These are phyloP conservation scores for Tragelaphus scriptus DNA, from an alignment of 2,113 vertebrate species.

Conservation along the genomic window DNA sequence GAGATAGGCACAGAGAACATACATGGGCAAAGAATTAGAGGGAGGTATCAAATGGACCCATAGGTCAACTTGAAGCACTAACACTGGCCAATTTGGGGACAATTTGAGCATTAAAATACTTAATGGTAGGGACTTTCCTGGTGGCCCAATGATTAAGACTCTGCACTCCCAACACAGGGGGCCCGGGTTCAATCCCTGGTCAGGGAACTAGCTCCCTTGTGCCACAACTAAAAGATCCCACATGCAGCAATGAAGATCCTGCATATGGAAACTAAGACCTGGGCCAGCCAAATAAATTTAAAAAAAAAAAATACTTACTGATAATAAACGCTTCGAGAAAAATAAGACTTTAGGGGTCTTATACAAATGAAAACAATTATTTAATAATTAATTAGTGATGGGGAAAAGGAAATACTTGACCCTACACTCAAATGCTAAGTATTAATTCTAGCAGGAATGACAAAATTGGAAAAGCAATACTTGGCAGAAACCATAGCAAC, in stretches of 20 bases:
- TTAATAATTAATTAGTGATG: neutral
- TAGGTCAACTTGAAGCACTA: neutral
- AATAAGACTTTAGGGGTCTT: neutral
- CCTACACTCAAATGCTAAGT: neutral
- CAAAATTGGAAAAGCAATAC: neutral
- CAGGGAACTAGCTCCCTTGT: neutral
- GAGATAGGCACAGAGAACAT: neutral
- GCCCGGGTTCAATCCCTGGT: neutral
- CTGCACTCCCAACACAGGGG: neutral
- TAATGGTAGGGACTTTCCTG: neutral
- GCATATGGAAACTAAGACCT: neutral
- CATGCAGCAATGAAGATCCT: neutral
- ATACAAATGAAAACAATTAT: neutral
- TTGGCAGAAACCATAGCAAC: neutral
- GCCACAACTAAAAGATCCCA: neutral
- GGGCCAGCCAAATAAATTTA: neutral
- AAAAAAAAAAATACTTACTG: neutral
- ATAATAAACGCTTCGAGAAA: neutral
- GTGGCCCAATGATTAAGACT: neutral
- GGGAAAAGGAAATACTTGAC: neutral
- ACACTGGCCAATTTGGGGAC: neutral
- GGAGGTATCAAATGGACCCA: neutral
- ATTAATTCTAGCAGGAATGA: neutral
- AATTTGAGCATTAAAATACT: neutral
- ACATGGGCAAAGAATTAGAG: neutral